These are phyloP conservation scores for Chaetura pelagica DNA, from an alignment of 2,113 vertebrate species.

Conservation along the genomic window DNA sequence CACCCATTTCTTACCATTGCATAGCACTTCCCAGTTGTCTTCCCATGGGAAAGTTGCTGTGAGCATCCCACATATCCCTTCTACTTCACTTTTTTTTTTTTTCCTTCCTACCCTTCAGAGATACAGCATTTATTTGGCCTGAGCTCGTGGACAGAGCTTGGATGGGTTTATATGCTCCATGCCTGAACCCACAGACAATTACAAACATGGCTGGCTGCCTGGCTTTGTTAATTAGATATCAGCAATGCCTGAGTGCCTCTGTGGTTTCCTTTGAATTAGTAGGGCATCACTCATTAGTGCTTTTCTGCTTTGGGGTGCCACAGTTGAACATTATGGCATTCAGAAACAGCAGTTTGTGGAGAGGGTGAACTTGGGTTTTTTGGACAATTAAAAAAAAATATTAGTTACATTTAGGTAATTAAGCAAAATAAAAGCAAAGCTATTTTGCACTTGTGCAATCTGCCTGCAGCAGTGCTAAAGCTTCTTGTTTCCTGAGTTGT, in stretches of 20 bases:
- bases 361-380: neutral
- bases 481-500: neutral
- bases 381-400: neutral
- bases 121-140: neutral
- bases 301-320: neutral
- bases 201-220: conserved; percentile 15
- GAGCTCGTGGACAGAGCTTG: neutral
- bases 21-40: neutral
- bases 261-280: neutral
- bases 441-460: neutral
- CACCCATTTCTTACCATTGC: neutral
- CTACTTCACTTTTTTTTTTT: neutral
- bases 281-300: neutral
- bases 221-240: conserved; percentile 42
- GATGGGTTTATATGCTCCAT: neutral
- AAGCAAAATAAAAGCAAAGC: conserved; percentile 29
- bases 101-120: neutral
- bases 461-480: neutral
- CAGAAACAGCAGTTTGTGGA: neutral
- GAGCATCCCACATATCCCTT: neutral
- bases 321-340: neutral
- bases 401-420: conserved; percentile 24
- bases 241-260: neutral
- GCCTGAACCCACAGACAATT: neutral
- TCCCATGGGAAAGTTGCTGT: neutral